A percentile compares a stretch with the other conserved stretches of the same genome.
Evolutionary conservation across 1,140 invertebrate species (phyloP).

Genomic region (Melitaea cinxia): DNA sequence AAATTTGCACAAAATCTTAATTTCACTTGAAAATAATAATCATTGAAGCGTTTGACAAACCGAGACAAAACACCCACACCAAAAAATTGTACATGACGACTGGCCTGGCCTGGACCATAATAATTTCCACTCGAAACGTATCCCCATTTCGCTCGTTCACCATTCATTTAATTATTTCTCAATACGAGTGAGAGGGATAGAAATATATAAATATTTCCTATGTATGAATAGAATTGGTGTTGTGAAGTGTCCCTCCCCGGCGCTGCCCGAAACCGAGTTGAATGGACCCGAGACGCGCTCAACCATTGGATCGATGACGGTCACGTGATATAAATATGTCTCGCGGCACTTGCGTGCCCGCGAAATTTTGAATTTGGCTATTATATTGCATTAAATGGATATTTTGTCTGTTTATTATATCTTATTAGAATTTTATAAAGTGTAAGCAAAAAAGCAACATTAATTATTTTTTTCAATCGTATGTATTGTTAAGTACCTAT

Average conservation of each 20-base stretch:
- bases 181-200: slow-evolving; percentile 71
- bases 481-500: no score
- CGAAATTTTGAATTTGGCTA: slow-evolving; percentile 52
- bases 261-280: slow-evolving; percentile 76
- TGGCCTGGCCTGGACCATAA: slow-evolving; percentile 76
- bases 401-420: background rate
- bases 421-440: background rate
- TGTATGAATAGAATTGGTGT: slow-evolving; percentile 79
- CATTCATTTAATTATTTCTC: slow-evolving; percentile 80
- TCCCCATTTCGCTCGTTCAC: slow-evolving; percentile 78
- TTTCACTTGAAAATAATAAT: slow-evolving; percentile 80
- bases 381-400: background rate
- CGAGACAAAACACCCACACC: slow-evolving; percentile 81
- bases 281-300: slow-evolving; percentile 82
- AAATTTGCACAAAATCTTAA: slow-evolving; percentile 69
- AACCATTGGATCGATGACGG: slow-evolving; percentile 80
- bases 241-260: slow-evolving; percentile 79
- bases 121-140: slow-evolving; percentile 80
- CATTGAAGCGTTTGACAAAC: slow-evolving; percentile 80
- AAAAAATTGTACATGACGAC: slow-evolving; percentile 81
- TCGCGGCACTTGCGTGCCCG: slow-evolving; percentile 44
- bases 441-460: no score
- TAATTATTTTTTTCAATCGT: no score
- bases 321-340: slow-evolving; percentile 79
- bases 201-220: slow-evolving; percentile 78